Evolutionary conservation across 2,888 invertebrate genomes (phyloP).

Genomic region (Amiota mariae): DNA sequence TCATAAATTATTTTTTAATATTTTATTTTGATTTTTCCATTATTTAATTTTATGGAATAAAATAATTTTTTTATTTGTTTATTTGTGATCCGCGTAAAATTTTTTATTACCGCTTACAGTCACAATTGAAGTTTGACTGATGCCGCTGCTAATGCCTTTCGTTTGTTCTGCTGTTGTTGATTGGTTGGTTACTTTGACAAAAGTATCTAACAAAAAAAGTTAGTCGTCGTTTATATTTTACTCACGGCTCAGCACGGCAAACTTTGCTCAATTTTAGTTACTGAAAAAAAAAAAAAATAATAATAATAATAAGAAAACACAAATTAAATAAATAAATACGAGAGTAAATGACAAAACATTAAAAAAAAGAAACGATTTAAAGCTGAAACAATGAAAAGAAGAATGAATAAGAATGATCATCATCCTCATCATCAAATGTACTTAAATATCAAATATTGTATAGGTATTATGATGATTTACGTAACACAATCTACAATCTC

Average conservation of each 20-base stretch:
- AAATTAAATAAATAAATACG: slow-evolving; percentile 24
- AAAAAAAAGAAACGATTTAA: slow-evolving; percentile 16
- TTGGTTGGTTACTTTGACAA: background rate
- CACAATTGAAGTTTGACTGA: slow-evolving; percentile 23
- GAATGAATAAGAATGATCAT: too few species aligned
- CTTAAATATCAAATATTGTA: slow-evolving; percentile 9
- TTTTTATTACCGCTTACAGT: slow-evolving; percentile 15
- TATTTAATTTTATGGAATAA: background rate
- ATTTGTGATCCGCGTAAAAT: slow-evolving; percentile 1
- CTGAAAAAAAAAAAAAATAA: slow-evolving; percentile 25
- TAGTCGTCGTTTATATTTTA: slow-evolving; percentile 39
- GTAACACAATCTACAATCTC: slow-evolving; percentile 17
- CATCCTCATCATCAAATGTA: too few species aligned
- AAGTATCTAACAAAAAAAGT: background rate
- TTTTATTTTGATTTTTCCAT: slow-evolving; percentile 3
- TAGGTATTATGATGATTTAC: slow-evolving; percentile 6
- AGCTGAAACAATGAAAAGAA: background rate
- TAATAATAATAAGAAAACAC: slow-evolving; percentile 21
- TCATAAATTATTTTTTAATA: background rate
- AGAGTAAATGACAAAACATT: background rate
- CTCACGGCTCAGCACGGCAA: slow-evolving; percentile 33
- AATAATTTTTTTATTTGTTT: background rate
- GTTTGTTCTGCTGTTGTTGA: background rate
- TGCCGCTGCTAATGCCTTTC: slow-evolving; percentile 3
- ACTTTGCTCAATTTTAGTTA: background rate